Evolutionary conservation across 2,113 vertebrate species (phyloP).

Genomic region (Barbus barbus): DNA sequence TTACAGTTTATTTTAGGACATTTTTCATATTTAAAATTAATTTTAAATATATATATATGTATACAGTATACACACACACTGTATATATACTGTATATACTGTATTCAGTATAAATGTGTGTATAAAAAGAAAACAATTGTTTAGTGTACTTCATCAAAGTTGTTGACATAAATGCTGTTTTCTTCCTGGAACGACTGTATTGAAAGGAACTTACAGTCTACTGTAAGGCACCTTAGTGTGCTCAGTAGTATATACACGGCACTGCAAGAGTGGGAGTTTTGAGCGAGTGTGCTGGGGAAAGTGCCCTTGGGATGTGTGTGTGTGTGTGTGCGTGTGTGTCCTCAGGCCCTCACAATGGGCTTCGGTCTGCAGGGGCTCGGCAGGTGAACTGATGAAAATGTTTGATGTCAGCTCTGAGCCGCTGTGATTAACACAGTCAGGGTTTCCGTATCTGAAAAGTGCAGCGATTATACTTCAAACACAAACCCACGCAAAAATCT

Average conservation of each 20-base stretch:
- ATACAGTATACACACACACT: too few species aligned
- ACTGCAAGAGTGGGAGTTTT: constrained; percentile 6
- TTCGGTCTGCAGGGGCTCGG: constrained; percentile 48
- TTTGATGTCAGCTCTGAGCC: constrained; percentile 71
- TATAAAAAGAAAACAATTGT: not conserved
- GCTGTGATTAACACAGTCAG: constrained; percentile 73
- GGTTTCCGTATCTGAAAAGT: constrained; percentile 52
- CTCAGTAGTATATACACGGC: not conserved
- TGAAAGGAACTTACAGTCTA: not conserved
- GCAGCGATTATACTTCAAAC: constrained; percentile 42
- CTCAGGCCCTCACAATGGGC: constrained; percentile 10
- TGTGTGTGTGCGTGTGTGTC: not conserved
- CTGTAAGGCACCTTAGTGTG: not conserved
- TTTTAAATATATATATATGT: too few species aligned
- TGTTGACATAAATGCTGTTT: not conserved
- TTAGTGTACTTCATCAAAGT: not conserved
- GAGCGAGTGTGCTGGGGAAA: constrained; percentile 34
- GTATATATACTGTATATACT: too few species aligned
- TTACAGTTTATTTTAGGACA: too few species aligned
- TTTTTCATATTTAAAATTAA: too few species aligned
- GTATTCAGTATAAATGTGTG: not conserved
- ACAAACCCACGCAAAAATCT: constrained; percentile 25
- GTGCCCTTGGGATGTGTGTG: constrained; percentile 63
- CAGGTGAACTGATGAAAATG: constrained; percentile 61
- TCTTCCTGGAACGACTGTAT: not conserved